Conservation (phyloP, 2,113 vertebrate genomes). For the Pluvialis apricaria region DNA sequence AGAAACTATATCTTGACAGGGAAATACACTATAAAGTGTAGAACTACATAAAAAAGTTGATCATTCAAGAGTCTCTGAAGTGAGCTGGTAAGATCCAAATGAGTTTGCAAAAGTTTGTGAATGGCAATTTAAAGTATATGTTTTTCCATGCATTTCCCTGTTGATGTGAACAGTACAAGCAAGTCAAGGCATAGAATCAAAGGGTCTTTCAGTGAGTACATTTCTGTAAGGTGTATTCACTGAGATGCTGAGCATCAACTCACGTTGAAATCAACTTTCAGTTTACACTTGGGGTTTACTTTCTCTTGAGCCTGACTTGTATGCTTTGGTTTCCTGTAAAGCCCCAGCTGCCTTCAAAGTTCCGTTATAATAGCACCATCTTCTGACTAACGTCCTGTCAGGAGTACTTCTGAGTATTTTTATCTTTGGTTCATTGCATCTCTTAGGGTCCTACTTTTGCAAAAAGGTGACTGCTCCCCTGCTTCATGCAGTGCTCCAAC, state of each 20-base stretch:
- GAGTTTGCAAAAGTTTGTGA: background rate
- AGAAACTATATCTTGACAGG: background rate
- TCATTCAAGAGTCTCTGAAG: background rate
- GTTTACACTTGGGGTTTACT: background rate
- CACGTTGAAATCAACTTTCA: background rate
- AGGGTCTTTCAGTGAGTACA: background rate
- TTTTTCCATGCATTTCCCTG: background rate
- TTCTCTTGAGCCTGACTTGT: background rate
- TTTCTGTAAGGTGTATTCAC: background rate
- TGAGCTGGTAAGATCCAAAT: background rate
- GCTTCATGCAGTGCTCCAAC: background rate
- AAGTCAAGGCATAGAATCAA: background rate
- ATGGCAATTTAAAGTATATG: background rate
- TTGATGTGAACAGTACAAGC: background rate
- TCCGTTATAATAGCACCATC: conserved; percentile 42
- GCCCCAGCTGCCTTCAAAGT: background rate
- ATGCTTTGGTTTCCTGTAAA: background rate
- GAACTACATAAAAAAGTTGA: background rate
- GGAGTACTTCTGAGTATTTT: background rate
- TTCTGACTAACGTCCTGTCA: background rate
- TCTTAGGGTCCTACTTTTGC: background rate
- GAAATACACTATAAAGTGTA: background rate
- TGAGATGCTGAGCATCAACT: background rate
- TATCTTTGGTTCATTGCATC: background rate
- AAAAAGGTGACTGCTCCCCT: background rate